These are phyloP conservation scores for Actinernus sp. DNA, from an alignment of 92 coral and sea anemone species.

Conservation along the genomic window DNA sequence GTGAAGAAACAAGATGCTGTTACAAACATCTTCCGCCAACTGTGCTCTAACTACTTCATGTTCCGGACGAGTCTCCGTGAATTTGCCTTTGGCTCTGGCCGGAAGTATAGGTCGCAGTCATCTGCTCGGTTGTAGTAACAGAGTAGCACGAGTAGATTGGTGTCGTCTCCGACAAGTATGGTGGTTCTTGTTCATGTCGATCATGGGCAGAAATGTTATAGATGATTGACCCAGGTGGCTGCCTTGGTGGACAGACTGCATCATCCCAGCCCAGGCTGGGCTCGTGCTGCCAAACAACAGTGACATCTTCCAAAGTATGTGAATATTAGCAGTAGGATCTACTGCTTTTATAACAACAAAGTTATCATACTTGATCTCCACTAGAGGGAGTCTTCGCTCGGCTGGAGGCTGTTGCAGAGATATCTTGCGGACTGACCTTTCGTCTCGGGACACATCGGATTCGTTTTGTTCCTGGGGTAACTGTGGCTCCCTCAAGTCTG, in stretches of 20 bases:
- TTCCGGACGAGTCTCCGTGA: too few species aligned
- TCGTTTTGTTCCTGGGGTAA: constrained; percentile 39
- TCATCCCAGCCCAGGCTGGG: constrained; percentile 33
- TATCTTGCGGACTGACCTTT: constrained; percentile 11
- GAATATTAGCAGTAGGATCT: constrained; percentile 31
- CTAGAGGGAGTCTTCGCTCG: constrained; percentile 36
- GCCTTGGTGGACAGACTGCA: constrained; percentile 26
- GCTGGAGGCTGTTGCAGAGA: constrained; percentile 34
- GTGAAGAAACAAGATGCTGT: too few species aligned
- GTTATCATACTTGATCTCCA: constrained; percentile 30
- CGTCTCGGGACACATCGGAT: constrained; percentile 26
- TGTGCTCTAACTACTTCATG: too few species aligned
- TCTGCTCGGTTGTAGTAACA: too few species aligned
- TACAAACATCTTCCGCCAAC: too few species aligned
- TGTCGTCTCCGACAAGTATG: too few species aligned
- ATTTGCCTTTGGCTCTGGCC: too few species aligned
- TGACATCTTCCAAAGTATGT: constrained; percentile 46
- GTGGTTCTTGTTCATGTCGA: too few species aligned
- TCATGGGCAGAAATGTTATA: too few species aligned
- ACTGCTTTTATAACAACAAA: constrained; percentile 10
- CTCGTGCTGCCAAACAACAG: constrained; percentile 25
- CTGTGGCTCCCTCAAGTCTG: constrained; percentile 37
- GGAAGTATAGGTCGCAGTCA: too few species aligned
- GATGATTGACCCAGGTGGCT: constrained; percentile 25
- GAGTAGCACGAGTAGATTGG: too few species aligned